These are phyloP conservation scores for Cyclina sinensis DNA, from an alignment of 1,140 invertebrate species.

Conservation along the genomic window DNA sequence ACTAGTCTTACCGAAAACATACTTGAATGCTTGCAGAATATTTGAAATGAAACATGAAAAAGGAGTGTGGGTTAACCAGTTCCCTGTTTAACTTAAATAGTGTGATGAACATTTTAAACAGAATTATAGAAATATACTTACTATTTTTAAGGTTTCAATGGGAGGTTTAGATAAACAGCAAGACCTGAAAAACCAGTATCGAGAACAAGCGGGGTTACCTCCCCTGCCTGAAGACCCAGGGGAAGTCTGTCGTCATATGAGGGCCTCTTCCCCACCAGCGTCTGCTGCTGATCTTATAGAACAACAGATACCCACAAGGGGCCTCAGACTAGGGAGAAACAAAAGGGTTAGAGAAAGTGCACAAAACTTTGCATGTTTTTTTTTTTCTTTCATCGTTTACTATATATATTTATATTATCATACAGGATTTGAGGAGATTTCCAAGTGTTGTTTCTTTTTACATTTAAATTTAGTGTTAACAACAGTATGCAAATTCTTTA, in stretches of 20 bases:
- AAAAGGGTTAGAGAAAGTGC: slow-evolving; percentile 44
- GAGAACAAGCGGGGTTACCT: slow-evolving; percentile 91
- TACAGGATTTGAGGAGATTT: slow-evolving; percentile 21
- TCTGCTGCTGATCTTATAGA: slow-evolving; percentile 97
- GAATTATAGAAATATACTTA: too few relatives aligned
- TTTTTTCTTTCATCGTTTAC: slow-evolving; percentile 11
- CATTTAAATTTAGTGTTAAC: too few relatives aligned
- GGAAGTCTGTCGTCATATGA: slow-evolving; percentile 96
- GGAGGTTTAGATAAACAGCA: slow-evolving; percentile 95
- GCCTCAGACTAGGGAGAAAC: slow-evolving; percentile 77
- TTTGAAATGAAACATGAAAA: too few relatives aligned
- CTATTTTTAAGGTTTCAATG: slow-evolving; percentile 92
- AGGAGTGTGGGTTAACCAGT: too few relatives aligned
- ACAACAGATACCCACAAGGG: slow-evolving; percentile 81
- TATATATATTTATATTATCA: not conserved
- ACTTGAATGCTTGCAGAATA: too few relatives aligned
- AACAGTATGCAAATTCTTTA: too few relatives aligned
- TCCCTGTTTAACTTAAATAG: too few relatives aligned
- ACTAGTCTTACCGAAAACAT: too few relatives aligned
- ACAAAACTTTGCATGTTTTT: not conserved
- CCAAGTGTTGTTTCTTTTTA: not conserved
- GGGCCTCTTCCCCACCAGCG: slow-evolving; percentile 97
- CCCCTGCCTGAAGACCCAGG: slow-evolving; percentile 96
- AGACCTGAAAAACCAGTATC: slow-evolving; percentile 91
- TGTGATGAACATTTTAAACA: too few relatives aligned